Base-by-base conservation (phyloP, 2,888 invertebrate species). In the Cantharis rufa region DNA sequence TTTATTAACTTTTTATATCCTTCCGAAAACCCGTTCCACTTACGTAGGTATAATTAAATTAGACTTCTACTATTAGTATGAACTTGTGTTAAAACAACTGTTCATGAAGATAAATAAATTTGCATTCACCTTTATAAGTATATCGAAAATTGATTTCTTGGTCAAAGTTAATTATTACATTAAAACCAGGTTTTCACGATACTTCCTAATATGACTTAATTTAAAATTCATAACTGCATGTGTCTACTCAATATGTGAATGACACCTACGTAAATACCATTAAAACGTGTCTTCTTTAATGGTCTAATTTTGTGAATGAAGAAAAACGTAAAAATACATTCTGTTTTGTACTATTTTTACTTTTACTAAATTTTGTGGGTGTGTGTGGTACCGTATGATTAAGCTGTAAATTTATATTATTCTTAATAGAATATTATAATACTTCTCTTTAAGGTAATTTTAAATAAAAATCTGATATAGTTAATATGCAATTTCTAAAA, bases 11-110 rank as follows among this genome's bases (percentile, higher is more conserved):
- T 64, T 64, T 64, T 64, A 64, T 21, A 64, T 64, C 64, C 64
- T 64, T 18, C 48, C 63, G 48, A 24, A 62, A 74, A 74, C 74
- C 32, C n/a, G 74, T 74, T 74, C 69, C 15, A 63, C 69, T 18
- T 74, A 69, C 74, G 69, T 62, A 69, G 16, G 61, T 13, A 61
- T 70, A 70, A 70, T 70, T 70, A 70, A 13, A 64, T 64, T 64
- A 64, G 9, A 18, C 18, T 32, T 32, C 32, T 32, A 32, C 32
- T 32, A 32, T 11, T 32, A 32, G 13, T n/a, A 32, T 32, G 32
- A 32, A 32, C 13, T 32, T 32, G 32, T 32, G n/a, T 13, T 32
- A 32, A 5, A 32, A 32, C 32, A 32, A 32, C 32, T 32, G 13
- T 13, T 32, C 13, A 32, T 32, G 13, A 32, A 32, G 32, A 32